These are phyloP conservation scores for Drosophila buzzatii DNA, from an alignment of 2,888 invertebrate species.

Conservation along the genomic window DNA sequence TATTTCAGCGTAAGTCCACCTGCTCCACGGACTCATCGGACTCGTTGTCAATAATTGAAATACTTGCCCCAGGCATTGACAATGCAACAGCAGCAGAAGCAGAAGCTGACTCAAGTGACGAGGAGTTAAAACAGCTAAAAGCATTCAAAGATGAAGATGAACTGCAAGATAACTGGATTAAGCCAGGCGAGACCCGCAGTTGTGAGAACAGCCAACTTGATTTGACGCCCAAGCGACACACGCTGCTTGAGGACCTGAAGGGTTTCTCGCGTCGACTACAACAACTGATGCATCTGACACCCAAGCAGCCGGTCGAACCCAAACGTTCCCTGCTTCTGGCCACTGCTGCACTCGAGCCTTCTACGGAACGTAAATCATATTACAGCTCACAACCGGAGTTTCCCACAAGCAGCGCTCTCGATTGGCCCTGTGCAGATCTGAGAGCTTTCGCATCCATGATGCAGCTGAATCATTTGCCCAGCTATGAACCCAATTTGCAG, in stretches of 20 bases:
- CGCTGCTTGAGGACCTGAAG: constrained; percentile 79
- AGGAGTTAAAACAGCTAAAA: constrained; percentile 44
- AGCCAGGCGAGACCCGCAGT: constrained; percentile 80
- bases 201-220: constrained; percentile 78
- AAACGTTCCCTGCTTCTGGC: constrained; percentile 36
- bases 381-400: constrained; percentile 83
- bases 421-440: constrained; percentile 30
- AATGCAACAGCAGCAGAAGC: constrained; percentile 30
- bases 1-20: constrained; percentile 57
- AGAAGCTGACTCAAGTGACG: constrained; percentile 39
- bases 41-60: constrained; percentile 56
- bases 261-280: constrained; percentile 75
- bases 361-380: constrained; percentile 68
- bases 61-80: constrained; percentile 51
- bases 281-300: constrained; percentile 64
- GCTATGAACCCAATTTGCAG: constrained; percentile 41
- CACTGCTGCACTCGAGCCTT: constrained; percentile 36
- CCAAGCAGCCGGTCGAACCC: constrained; percentile 22
- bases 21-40: constrained; percentile 69
- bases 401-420: constrained; percentile 41
- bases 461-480: constrained; percentile 62
- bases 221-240: constrained; percentile 65
- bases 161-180: constrained; percentile 82
- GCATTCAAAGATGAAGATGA: constrained; percentile 48
- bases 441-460: constrained; percentile 61